A percentile compares a stretch with the other conserved stretches of the same genome.
Evolutionary conservation across 2,113 vertebrate species (phyloP).

Genomic region (Antechinus stuartii): DNA sequence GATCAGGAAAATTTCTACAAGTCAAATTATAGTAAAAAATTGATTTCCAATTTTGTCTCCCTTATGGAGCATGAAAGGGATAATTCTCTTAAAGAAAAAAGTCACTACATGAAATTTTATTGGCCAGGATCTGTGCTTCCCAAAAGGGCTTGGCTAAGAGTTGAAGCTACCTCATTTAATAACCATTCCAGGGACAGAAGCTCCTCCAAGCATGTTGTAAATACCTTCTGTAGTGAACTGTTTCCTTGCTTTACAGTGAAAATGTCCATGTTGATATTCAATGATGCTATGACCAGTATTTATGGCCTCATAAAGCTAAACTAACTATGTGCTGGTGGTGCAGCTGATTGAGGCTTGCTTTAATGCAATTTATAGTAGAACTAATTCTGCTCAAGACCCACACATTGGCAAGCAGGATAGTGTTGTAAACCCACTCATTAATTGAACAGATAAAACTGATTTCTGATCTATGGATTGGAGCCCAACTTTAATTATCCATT

Average conservation of each 20-base stretch:
- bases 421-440: conserved; percentile 63
- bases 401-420: conserved; percentile 30
- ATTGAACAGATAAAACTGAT: conserved; percentile 73
- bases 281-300: conserved; percentile 64
- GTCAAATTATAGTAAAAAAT: not conserved
- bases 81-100: conserved; percentile 50
- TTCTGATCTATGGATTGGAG: conserved; percentile 62
- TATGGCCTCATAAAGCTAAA: conserved; percentile 74
- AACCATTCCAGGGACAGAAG: conserved; percentile 36
- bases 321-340: conserved; percentile 59
- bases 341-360: conserved; percentile 57
- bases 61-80: conserved; percentile 16
- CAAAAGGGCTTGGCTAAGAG: conserved; percentile 17
- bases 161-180: conserved; percentile 14
- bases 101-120: conserved; percentile 48
- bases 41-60: conserved; percentile 18
- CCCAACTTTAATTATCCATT: conserved; percentile 66
- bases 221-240: conserved; percentile 9
- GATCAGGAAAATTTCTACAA: conserved; percentile 5
- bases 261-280: conserved; percentile 46
- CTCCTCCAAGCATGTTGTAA: conserved; percentile 18
- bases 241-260: conserved; percentile 57
- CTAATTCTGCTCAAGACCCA: conserved; percentile 64
- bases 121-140: conserved; percentile 25
- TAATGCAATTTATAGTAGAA: conserved; percentile 61